Base-by-base conservation (phyloP, 2,797 vertebrate species). In the Oceanodroma leucorhoa region DNA sequence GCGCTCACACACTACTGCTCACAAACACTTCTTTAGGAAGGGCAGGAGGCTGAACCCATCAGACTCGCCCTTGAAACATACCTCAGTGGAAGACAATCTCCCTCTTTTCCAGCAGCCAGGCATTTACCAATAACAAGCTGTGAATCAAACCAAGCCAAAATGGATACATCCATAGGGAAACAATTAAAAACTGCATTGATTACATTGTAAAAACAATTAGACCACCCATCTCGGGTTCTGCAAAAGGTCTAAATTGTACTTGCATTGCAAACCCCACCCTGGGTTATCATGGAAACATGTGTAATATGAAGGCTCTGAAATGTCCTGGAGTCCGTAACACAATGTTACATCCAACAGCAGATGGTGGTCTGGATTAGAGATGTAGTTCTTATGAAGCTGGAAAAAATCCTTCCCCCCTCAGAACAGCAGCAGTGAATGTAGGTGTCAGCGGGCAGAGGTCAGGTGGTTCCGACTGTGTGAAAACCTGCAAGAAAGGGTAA, bases 391-490 rank as follows among this genome's bases (percentile, higher is more conserved):
- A 89, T 55, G 55, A 90, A 94, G 89, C 80, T 75, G 87, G 93
- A 86, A 72, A 82, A 80, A 58, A 85, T 93, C 71, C 88, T 89
- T 70, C 92, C 54, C 80, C 87, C 91, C 91, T 55, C 55, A 16
- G 5, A 18, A 29, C 11, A 89, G 30, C 72, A 86, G 89, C 92
- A 91, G 78, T 83, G 84, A 85, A 60, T 0, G 53, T 6, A 4
- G 18, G 70, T 53, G 62, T 98, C 98, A 98, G 96, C 98, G 98
- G 80, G 98, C 94, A 10, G 98, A 98, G 32, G 97, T 97, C 92
- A 98, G 96, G 90, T 98, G 97, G 97, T 98, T 98, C 86, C 98
- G 97, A 92, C 98, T 98, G 87, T 98, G 98, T 36, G 98, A 98
- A 97, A 98, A 99, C 98, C 98, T 98, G 93, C 22, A 12, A n/a